Conservation (phyloP, 2,888 invertebrate genomes). For the Tricholauxania praeusta region DNA sequence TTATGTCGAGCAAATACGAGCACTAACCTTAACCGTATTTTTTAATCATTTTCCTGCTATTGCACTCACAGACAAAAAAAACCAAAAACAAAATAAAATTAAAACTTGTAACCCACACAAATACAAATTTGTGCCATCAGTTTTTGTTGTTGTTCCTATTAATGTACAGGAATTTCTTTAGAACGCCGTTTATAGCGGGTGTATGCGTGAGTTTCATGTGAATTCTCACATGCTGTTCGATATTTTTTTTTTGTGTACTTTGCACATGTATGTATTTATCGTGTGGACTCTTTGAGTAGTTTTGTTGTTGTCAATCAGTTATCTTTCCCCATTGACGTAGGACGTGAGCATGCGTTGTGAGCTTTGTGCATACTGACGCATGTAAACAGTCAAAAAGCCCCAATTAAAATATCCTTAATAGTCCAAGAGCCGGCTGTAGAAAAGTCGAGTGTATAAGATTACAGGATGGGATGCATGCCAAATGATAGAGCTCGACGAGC, state of each 20-base stretch:
- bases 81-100: slow-evolving; percentile 1
- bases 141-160: no score
- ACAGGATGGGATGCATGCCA: no score
- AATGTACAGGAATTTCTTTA: no score
- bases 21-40: no score
- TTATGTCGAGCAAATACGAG: no score
- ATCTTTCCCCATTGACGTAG: slow-evolving; percentile 8
- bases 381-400: not conserved
- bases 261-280: not conserved
- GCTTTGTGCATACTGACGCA: slow-evolving; percentile 7
- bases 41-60: slow-evolving; percentile 52
- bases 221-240: not conserved
- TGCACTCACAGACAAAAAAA: slow-evolving; percentile 12
- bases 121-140: no score
- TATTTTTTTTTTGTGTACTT: not conserved
- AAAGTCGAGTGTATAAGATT: no score
- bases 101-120: not conserved
- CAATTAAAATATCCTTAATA: slow-evolving; percentile 20
- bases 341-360: slow-evolving; percentile 18
- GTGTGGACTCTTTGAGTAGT: not conserved
- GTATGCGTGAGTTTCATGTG: not conserved
- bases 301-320: not conserved
- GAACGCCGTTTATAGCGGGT: no score
- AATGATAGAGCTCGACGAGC: no score
- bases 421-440: no score